Base-by-base conservation (phyloP, 2,113 vertebrate species). In the Neogobius melanostomus region DNA sequence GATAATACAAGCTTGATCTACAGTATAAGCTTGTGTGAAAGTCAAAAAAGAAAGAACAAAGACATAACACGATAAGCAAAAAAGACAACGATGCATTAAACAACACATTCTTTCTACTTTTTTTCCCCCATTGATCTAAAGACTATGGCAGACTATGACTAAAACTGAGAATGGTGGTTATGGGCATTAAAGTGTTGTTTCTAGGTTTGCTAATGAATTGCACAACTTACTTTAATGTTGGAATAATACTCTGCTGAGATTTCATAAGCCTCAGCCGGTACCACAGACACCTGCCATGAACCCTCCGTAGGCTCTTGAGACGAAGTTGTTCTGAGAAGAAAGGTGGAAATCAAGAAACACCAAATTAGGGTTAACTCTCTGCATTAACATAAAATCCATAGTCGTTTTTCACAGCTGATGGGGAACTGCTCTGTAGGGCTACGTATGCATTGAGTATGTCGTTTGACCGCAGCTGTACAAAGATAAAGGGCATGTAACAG, bases 261-360 rank as follows among this genome's bases (percentile, higher is more conserved):
- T 98, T 98, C 88, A 95, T 92, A 73, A 98, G 91, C 68, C 95
- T 88, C 84, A 99, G 93, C 67, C 95, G 96, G 90, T 98, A 98
- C 98, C 97, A 98, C 87, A 96, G 90, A 88, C 98, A 99, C 85
- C 96, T 95, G 92, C 96, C 95, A 77, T 99, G 98, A 0, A 98
- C 95, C 21, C 95, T 93, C 87, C 98, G 93, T 87, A 98, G 93
- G 82, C 94, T 96, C 90, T 98, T 99, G 90, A 99, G 90, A 54
- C 98, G 95, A 79, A 96, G 93, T 95, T 99, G 96, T 77, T 99
- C 98, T 99, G 11, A 11, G 80, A 14, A 51, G 82, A 1, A 73
- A 2, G 54, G 6, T 17, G 17, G 43, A 11, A 49, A 15, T 36
- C 12, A 44, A 45, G 15, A 36, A 28, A 14, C 14, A 14, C 3